These are phyloP conservation scores for Theretra japonica DNA, from an alignment of 2,888 invertebrate species.

Conservation along the genomic window DNA sequence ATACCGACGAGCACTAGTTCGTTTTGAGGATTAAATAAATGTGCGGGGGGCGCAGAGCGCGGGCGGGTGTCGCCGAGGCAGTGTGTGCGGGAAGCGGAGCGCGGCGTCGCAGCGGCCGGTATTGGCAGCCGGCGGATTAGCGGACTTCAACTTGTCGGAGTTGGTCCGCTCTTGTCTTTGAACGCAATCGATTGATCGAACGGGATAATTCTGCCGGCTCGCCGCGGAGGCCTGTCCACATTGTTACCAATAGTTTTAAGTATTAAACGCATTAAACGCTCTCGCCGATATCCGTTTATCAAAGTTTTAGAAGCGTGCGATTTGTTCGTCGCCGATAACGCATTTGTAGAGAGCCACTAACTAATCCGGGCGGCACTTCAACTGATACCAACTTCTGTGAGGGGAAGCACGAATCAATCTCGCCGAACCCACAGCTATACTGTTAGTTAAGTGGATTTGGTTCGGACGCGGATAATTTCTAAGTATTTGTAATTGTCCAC, in stretches of 20 bases:
- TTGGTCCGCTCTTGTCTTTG: constrained; percentile 11
- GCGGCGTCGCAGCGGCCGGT: background rate
- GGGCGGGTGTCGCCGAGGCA: background rate
- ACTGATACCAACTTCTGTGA: background rate
- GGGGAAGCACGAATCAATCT: too few species aligned
- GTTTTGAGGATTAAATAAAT: constrained; percentile 34
- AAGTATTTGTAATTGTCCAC: too few species aligned
- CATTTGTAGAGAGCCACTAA: background rate
- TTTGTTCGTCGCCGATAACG: background rate
- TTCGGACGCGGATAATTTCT: too few species aligned
- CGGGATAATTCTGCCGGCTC: constrained; percentile 20
- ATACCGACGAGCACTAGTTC: constrained; percentile 41
- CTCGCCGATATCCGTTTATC: background rate
- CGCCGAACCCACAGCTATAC: too few species aligned
- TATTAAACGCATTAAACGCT: constrained; percentile 2
- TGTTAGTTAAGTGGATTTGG: too few species aligned
- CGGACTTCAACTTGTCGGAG: constrained; percentile 25
- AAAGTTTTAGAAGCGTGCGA: background rate
- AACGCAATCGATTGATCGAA: constrained; percentile 24
- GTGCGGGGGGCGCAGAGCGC: constrained; percentile 31
- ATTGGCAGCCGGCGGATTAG: constrained; percentile 23
- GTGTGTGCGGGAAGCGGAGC: background rate
- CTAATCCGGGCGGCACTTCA: background rate
- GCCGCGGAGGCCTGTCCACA: constrained; percentile 5
- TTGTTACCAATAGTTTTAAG: constrained; percentile 13